phyloP scores from a whole-genome alignment of 2,888 invertebrate genomes.

The Morpho deidamia region DNA sequence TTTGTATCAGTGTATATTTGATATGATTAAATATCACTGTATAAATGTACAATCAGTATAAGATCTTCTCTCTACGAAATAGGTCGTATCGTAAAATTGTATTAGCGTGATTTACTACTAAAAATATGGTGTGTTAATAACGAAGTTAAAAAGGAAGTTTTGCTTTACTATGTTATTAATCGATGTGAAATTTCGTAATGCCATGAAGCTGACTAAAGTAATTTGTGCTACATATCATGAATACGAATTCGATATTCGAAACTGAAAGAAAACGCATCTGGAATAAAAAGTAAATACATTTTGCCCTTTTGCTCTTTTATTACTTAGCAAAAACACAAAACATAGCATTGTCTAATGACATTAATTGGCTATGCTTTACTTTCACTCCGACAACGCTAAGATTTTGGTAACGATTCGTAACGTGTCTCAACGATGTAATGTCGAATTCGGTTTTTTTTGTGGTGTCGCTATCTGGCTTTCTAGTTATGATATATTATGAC shows the following conservation, averaged over 20 bases:
- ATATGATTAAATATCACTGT: background rate
- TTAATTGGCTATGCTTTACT: conserved; percentile 57
- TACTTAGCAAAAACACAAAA: conserved; percentile 25
- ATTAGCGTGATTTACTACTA: background rate
- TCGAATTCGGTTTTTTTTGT: conserved; percentile 47
- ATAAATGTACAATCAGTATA: background rate
- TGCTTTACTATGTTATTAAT: conserved; percentile 28
- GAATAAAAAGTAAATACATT: conserved; percentile 52
- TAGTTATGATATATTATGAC: conserved; percentile 39
- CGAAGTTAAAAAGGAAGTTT: background rate
- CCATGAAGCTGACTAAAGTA: conserved; percentile 38
- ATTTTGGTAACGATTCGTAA: conserved; percentile 62
- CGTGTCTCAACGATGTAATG: conserved; percentile 43
- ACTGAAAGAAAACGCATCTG: conserved; percentile 48
- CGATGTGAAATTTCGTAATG: conserved; percentile 45
- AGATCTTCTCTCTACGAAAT: background rate
- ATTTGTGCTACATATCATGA: conserved; percentile 51
- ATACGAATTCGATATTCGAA: conserved; percentile 49
- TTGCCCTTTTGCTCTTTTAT: conserved; percentile 15
- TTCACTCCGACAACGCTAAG: conserved; percentile 54
- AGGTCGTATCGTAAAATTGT: background rate
- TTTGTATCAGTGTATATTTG: conserved; percentile 3
- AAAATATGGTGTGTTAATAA: background rate
- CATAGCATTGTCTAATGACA: conserved; percentile 46
- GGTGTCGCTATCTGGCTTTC: conserved; percentile 48